phyloP scores from a whole-genome alignment of 2,113 vertebrate genomes.

The Rhineura floridana region DNA sequence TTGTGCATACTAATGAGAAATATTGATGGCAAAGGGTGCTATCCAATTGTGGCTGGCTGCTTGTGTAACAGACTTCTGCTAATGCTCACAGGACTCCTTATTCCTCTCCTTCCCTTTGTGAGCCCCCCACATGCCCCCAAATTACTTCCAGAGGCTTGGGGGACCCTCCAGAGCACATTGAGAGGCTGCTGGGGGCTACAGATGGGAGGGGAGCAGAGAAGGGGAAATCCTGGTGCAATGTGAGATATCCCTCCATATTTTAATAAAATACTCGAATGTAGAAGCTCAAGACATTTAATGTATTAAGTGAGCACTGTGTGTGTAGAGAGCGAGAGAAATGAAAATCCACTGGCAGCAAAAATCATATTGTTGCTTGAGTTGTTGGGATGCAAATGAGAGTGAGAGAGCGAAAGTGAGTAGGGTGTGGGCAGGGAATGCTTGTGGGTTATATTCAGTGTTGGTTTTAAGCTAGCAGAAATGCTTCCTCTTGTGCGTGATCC shows the following conservation, averaged over 20 bases:
- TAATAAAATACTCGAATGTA: neutral
- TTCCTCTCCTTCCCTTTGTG: no score
- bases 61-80: no score
- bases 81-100: no score
- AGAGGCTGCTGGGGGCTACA: no score
- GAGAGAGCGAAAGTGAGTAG: neutral
- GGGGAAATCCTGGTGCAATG: no score
- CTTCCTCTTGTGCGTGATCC: no score
- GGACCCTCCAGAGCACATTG: no score
- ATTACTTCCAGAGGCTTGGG: no score
- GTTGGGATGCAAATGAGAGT: neutral
- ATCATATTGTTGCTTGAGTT: neutral
- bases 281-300: neutral
- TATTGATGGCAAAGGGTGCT: neutral
- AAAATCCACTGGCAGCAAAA: neutral
- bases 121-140: no score
- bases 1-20: constrained; percentile 27
- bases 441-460: no score
- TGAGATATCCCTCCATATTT: neutral
- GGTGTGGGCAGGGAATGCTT: neutral
- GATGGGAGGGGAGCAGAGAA: no score
- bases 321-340: neutral
- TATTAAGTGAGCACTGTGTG: neutral
- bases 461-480: neutral
- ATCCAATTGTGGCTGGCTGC: no score